Base-by-base conservation (phyloP, 2,113 vertebrate genomes). In the Monarcha castaneiventris region DNA sequence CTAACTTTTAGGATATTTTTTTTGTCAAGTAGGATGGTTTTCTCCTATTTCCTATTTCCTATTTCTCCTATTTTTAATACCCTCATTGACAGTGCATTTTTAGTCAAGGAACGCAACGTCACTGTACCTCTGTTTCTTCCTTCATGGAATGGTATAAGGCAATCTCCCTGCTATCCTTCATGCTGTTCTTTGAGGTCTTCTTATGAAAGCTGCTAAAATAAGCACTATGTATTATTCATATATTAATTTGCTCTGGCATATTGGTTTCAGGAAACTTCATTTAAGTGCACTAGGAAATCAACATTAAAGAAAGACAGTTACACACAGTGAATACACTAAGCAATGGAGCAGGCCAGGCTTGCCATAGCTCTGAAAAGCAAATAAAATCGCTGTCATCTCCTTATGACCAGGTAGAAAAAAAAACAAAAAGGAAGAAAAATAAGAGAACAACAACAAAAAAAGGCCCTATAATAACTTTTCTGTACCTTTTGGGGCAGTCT, bases 221-320 rank as follows among this genome's bases (percentile, higher is more conserved):
- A 95, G 64, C 56, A 71, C 30, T 62, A 94, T 95, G 68, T 84
- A 92, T 96, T 96, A 95, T 95, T 96, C 72, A 96, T 96, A 77
- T 75, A 90, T 88, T 95, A 95, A 95, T 96, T 90, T 52, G 3
- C 56, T 86, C 44, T 92, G 64, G 79, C 72, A 84, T 84, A 92
- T 90, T 90, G 52, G 79, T 94, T 96, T 94, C 85, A 92, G 75
- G 81, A 96, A 96, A 90, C 82, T 86, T 96, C 52, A 71, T 86
- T 86, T 95, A 88, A 86, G 85, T 63, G 48, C 76, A 68, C 33
- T 75, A 95, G 79, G 92, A 92, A 96, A 95, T 84, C 72, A 92
- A 87, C 92, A 89, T 93, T 88, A 96, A 95, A 93, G 90, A 91
- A 94, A 84, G 56, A 44, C 52, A 81, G 79, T 80, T 93, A 78